Conservation (phyloP, 2,888 invertebrate species). For the Sesia bembeciformis region DNA sequence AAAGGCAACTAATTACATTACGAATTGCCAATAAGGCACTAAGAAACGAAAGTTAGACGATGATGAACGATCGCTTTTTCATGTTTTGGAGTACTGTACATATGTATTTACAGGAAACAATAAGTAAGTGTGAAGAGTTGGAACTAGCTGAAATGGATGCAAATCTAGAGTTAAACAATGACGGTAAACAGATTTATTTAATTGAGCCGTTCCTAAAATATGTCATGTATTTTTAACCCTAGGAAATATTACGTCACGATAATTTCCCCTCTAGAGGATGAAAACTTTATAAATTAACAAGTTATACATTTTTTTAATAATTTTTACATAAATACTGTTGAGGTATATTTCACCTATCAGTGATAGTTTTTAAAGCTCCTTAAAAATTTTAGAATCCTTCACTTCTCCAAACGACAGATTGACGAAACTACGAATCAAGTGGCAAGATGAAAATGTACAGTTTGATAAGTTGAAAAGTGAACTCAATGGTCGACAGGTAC, state of each 20-base stretch:
- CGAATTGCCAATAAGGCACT: too few species aligned
- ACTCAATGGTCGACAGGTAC: constrained; percentile 44
- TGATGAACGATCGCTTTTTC: too few species aligned
- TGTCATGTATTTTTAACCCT: not conserved
- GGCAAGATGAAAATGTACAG: constrained; percentile 40
- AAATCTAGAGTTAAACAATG: constrained; percentile 16
- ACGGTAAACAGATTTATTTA: constrained; percentile 16
- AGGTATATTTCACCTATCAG: too few species aligned
- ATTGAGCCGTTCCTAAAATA: not conserved
- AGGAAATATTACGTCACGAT: too few species aligned
- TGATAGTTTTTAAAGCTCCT: too few species aligned
- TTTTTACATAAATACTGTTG: too few species aligned
- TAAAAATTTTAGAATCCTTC: constrained; percentile 23
- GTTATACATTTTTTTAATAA: too few species aligned
- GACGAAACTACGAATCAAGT: constrained; percentile 25
- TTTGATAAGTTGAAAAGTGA: constrained; percentile 50
- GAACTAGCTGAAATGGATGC: constrained; percentile 22
- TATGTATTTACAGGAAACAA: constrained; percentile 30
- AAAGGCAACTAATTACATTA: too few species aligned
- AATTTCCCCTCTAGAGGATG: too few species aligned
- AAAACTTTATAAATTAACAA: too few species aligned
- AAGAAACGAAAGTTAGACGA: too few species aligned
- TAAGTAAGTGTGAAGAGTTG: constrained; percentile 35
- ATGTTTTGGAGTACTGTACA: not conserved
- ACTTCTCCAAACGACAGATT: constrained; percentile 22